phyloP scores from a whole-genome alignment of 2,113 vertebrate species.

The Ictalurus furcatus region DNA sequence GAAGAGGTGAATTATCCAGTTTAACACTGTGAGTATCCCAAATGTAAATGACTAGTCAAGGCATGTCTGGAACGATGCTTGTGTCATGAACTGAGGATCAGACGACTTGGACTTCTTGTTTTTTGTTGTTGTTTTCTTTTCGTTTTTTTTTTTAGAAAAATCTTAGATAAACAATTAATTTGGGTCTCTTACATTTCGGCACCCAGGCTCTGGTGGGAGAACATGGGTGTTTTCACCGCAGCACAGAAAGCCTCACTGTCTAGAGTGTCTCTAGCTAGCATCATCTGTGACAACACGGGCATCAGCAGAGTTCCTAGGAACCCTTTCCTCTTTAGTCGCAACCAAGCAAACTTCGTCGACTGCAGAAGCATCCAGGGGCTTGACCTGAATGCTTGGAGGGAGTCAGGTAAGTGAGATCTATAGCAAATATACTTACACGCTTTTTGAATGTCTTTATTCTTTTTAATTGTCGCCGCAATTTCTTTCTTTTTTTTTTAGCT shows the following conservation, averaged over 20 bases:
- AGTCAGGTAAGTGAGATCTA: conserved; percentile 46
- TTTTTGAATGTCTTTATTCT: not conserved
- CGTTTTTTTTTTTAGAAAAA: not conserved
- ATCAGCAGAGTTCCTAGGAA: conserved; percentile 56
- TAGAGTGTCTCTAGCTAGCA: conserved; percentile 53
- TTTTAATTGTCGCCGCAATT: not conserved
- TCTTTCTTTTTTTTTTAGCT: no score
- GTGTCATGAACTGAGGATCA: not conserved
- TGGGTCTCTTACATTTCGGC: not conserved
- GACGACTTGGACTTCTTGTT: no score
- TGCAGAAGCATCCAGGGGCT: conserved; percentile 54
- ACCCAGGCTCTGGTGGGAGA: conserved; percentile 74
- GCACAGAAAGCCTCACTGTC: conserved; percentile 59
- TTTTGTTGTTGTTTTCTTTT: no score
- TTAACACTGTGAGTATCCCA: not conserved
- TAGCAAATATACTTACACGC: not conserved
- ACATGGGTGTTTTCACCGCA: conserved; percentile 61
- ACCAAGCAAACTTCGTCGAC: not conserved
- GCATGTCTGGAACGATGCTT: not conserved
- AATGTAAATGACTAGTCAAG: not conserved
- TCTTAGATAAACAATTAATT: not conserved
- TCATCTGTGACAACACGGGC: conserved; percentile 77
- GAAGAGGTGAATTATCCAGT: not conserved
- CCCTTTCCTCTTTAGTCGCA: conserved; percentile 49
- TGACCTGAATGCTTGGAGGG: conserved; percentile 65